Evolutionary conservation across 2,888 invertebrate genomes (phyloP).

Genomic region (Invenusta paracnida): DNA sequence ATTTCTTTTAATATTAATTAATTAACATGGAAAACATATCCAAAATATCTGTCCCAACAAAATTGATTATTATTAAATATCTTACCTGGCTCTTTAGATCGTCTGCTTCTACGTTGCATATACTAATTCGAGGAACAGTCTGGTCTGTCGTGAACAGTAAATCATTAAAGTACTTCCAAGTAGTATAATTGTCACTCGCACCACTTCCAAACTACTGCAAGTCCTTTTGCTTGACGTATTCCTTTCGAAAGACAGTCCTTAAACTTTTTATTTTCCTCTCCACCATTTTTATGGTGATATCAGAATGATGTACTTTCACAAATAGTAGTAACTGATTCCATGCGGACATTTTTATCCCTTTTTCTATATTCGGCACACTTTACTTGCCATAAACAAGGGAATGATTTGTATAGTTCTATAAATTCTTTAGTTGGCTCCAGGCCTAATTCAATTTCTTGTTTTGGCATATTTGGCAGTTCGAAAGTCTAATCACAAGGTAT

Average conservation of each 20-base stretch:
- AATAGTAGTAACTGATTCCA: neutral
- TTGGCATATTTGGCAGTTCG: neutral
- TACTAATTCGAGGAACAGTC: conserved; percentile 13
- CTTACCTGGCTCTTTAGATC: neutral
- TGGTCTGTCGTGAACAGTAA: conserved; percentile 18
- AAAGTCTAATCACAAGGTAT: neutral
- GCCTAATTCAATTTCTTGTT: neutral
- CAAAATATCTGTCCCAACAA: neutral
- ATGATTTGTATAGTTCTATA: neutral
- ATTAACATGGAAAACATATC: neutral
- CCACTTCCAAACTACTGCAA: conserved; percentile 4
- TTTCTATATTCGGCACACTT: neutral
- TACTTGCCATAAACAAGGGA: neutral
- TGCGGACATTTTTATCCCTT: neutral
- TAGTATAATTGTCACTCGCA: neutral
- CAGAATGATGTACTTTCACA: neutral
- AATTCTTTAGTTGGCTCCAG: neutral
- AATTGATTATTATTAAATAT: neutral
- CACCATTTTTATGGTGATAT: neutral
- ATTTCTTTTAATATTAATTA: neutral
- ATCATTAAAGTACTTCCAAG: conserved; percentile 25
- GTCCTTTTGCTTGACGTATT: too few relatives aligned
- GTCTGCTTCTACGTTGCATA: neutral
- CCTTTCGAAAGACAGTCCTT: neutral
- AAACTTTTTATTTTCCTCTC: neutral